Evolutionary conservation across 2,797 vertebrate genomes (phyloP), one percentile per base, ranked within the genome.

Genomic region (Carapus acus): DNA sequence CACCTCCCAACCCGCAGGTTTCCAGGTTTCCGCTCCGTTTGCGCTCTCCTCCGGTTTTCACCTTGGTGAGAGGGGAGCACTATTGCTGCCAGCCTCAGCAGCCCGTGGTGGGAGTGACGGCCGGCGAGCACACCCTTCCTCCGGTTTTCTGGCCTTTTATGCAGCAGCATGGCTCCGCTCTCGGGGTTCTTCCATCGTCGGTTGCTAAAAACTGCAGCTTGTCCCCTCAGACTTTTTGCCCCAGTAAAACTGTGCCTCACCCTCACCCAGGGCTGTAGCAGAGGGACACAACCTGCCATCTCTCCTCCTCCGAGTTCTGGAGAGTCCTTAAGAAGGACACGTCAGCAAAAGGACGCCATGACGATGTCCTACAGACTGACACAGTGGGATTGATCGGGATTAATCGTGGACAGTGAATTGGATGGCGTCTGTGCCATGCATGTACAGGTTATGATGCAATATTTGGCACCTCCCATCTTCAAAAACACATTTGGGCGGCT

Each of bases 141-240:
- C 79, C 83, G 0, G 21, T 80, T 17, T 86, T 85, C 63, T 83
- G 87, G 84, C 87, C 86, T 16, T 6, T 87, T 33, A 51, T 83
- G 29, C 85, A 79, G 42, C 85, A 85, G 59, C 83, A 77, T 24
- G 53, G 62, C 62, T 63, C 76, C 4, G 14, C 50, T 23, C 46
- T 74, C 15, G 63, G 77, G 51, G 19, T 44, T 53, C 70, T 67
- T 44, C 48, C 68, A 2, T 39, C 63, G 9, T 22, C 76, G 8
- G 11, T 73, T 29, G 60, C 51, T 44, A 85, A 84, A 80, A 81
- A 74, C 73, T 76, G 73, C 55, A 81, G 72, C 71, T 33, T 82
- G 37, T 70, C 78, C 45, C 69, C 80, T 60, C 80, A 85, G 53
- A 81, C 74, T 56, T 62, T 43, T 76, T 27, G 67, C 53, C 65